Percentiles rank a stretch among this genome's conserved stretches.
Conservation (phyloP, 2,113 vertebrate genomes). For the Coregonus clupeaformis region DNA sequence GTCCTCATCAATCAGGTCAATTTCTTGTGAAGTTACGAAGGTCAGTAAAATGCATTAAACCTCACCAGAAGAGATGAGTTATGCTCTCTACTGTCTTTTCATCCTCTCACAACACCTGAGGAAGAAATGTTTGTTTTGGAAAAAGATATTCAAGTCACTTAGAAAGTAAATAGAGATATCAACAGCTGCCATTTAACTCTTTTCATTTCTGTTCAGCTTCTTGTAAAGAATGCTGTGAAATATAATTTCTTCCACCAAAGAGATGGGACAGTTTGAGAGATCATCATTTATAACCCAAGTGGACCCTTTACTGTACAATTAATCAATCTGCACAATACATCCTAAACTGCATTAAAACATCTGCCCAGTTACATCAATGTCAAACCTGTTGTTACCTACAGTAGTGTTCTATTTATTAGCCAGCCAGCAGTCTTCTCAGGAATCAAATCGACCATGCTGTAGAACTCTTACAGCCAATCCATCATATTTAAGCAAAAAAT, state of each 20-base stretch:
- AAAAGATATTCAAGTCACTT: not conserved
- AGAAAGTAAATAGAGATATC: constrained; percentile 41
- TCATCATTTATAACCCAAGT: constrained; percentile 51
- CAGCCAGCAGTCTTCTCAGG: constrained; percentile 1
- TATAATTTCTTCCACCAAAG: constrained; percentile 45
- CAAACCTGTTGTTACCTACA: constrained; percentile 23
- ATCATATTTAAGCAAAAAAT: constrained; percentile 18
- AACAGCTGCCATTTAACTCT: constrained; percentile 41
- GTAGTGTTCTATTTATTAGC: constrained; percentile 2
- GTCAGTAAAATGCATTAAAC: constrained; percentile 8
- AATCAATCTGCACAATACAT: constrained; percentile 58
- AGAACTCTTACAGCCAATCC: constrained; percentile 17
- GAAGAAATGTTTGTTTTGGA: constrained; percentile 4
- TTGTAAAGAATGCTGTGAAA: constrained; percentile 57
- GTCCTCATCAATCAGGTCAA: not conserved
- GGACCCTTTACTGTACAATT: constrained; percentile 52
- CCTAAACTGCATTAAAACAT: constrained; percentile 55
- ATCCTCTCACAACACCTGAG: constrained; percentile 4
- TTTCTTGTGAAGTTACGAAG: not conserved
- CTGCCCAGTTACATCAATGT: constrained; percentile 42
- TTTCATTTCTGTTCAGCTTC: constrained; percentile 38
- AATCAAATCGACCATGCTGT: constrained; percentile 11
- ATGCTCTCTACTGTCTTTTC: not conserved
- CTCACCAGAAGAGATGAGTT: not conserved
- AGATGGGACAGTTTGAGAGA: constrained; percentile 42